Evolutionary conservation across 2,797 vertebrate genomes (phyloP).

Genomic region (Rallus crepitans): DNA sequence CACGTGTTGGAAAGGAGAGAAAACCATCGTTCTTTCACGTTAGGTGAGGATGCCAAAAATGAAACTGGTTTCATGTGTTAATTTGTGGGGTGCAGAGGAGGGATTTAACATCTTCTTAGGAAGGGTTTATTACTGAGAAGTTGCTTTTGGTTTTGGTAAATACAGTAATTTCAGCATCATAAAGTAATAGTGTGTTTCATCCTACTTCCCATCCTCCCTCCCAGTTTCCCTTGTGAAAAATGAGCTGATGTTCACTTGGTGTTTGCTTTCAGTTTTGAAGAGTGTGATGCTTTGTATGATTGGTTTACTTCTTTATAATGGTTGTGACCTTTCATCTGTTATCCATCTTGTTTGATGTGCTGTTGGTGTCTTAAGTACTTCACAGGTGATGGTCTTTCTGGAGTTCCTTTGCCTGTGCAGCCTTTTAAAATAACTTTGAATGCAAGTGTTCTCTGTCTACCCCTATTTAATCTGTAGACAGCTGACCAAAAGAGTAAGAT

Average conservation of each 20-base stretch:
- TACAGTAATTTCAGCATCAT: background rate
- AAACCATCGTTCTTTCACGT: background rate
- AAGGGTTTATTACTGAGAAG: background rate
- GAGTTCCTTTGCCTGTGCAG: background rate
- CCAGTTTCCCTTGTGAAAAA: background rate
- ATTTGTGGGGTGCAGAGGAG: background rate
- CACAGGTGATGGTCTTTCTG: background rate
- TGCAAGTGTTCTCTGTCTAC: background rate
- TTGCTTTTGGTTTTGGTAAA: background rate
- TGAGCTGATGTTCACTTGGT: background rate
- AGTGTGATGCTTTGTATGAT: background rate
- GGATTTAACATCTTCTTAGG: background rate
- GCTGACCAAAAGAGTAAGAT: background rate
- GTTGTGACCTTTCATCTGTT: conserved; percentile 8
- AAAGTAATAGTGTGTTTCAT: background rate
- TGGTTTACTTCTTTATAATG: background rate
- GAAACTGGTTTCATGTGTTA: background rate
- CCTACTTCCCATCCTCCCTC: background rate
- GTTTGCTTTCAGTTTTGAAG: background rate
- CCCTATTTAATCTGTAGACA: background rate
- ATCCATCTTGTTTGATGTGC: background rate
- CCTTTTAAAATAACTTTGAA: background rate
- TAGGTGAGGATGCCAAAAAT: background rate
- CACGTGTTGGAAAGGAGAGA: background rate
- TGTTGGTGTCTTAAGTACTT: background rate